Percentiles rank a stretch among this genome's conserved stretches.
phyloP scores from a whole-genome alignment of 2,113 vertebrate genomes.

The Athene cunicularia region DNA sequence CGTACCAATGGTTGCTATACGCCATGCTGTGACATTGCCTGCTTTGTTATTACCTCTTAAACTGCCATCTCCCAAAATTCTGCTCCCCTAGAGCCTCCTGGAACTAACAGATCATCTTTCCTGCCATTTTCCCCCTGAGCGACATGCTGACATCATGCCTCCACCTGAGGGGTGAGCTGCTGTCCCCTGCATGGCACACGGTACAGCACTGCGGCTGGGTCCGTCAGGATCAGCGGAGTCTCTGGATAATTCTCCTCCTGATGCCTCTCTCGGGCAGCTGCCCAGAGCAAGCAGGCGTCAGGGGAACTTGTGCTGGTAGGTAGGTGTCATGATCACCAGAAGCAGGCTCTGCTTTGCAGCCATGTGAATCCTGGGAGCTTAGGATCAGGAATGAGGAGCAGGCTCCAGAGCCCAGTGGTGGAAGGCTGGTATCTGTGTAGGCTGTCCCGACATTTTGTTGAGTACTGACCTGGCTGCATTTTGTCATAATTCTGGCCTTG shows the following conservation, averaged over 20 bases:
- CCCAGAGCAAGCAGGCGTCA: background rate
- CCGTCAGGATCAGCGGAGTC: background rate
- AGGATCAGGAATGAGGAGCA: background rate
- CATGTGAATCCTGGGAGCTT: background rate
- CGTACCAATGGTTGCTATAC: fast-evolving
- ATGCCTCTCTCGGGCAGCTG: background rate
- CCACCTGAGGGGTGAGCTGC: background rate
- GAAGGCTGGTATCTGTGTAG: background rate
- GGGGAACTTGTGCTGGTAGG: background rate
- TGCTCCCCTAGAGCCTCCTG: background rate
- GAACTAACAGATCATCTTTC: background rate
- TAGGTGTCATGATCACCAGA: background rate
- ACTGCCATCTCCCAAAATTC: background rate
- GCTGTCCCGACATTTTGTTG: background rate
- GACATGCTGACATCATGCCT: too few relatives aligned
- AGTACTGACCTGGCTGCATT: background rate
- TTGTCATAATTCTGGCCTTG: background rate
- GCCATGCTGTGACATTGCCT: background rate
- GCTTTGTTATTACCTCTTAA: background rate
- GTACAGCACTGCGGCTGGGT: background rate
- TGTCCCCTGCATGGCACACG: background rate
- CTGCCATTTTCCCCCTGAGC: background rate
- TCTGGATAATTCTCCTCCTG: background rate
- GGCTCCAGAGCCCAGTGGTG: background rate
- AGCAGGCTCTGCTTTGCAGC: background rate